Percentiles rank a stretch among this genome's conserved stretches.
Conservation (phyloP, 2,888 invertebrate genomes). For the Melitaea athalia region DNA sequence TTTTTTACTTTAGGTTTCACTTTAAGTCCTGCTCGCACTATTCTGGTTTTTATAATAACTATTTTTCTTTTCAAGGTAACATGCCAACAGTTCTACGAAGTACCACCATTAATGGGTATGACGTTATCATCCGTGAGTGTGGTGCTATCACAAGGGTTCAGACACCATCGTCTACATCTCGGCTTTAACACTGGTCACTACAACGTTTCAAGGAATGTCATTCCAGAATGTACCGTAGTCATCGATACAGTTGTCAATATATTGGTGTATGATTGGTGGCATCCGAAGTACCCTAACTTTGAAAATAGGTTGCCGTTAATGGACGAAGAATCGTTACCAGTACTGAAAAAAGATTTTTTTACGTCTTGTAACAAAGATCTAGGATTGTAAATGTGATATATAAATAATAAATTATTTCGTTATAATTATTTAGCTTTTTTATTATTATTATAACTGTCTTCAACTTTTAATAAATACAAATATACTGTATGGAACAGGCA, state of each 20-base stretch:
- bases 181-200: constrained; percentile 70
- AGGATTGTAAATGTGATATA: constrained; percentile 30
- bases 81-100: constrained; percentile 79
- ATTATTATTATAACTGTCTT: not conserved
- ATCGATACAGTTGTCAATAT: constrained; percentile 63
- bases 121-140: constrained; percentile 80
- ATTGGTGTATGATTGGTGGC: constrained; percentile 85
- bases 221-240: constrained; percentile 60
- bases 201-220: constrained; percentile 53
- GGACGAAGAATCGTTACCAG: constrained; percentile 58
- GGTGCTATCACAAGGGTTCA: constrained; percentile 78
- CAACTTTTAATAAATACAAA: too few relatives aligned
- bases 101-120: constrained; percentile 83
- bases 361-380: constrained; percentile 44
- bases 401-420: constrained; percentile 28
- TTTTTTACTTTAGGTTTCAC: too few relatives aligned
- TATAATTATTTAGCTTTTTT: constrained; percentile 16
- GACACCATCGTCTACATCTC: constrained; percentile 79
- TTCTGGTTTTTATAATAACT: not conserved
- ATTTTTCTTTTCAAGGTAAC: constrained; percentile 72
- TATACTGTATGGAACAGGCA: too few relatives aligned
- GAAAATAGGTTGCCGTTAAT: constrained; percentile 53
- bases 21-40: too few relatives aligned
- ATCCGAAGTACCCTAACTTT: constrained; percentile 75
- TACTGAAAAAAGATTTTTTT: constrained; percentile 62